Conservation (phyloP, 2,113 vertebrate genomes). For the Oreochromis niloticus region DNA sequence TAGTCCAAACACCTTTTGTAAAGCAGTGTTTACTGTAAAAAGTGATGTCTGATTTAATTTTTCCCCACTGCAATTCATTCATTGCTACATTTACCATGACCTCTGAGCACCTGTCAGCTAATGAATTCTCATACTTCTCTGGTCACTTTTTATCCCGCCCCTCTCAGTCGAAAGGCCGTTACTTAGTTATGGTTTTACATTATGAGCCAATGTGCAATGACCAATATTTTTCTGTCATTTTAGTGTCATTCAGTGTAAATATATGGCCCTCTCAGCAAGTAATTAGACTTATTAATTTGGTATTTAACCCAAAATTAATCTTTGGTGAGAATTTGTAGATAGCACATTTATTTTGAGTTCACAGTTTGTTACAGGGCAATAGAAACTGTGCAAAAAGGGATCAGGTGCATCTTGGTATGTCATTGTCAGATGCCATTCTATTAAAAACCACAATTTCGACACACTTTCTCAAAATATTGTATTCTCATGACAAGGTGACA, state of each 20-base stretch:
- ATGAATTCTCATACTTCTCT: neutral
- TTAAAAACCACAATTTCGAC: neutral
- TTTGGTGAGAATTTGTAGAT: neutral
- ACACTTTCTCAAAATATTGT: neutral
- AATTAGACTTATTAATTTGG: neutral
- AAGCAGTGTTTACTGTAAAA: neutral
- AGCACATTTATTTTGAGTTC: neutral
- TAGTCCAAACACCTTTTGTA: neutral
- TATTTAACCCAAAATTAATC: neutral
- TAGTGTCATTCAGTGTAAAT: neutral
- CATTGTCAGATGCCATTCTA: neutral
- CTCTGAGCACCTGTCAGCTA: neutral
- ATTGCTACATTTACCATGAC: neutral
- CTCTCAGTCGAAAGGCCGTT: fast-evolving
- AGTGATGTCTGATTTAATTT: neutral
- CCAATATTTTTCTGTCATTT: neutral
- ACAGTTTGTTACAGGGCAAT: neutral
- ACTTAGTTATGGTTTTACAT: neutral
- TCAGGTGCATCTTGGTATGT: neutral
- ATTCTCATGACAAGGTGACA: neutral
- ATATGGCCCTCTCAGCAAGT: neutral
- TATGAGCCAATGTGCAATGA: neutral
- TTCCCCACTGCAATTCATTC: neutral
- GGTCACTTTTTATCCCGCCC: neutral
- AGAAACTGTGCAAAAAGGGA: neutral